phyloP scores from a whole-genome alignment of 2,113 vertebrate genomes.

The Siniperca chuatsi region DNA sequence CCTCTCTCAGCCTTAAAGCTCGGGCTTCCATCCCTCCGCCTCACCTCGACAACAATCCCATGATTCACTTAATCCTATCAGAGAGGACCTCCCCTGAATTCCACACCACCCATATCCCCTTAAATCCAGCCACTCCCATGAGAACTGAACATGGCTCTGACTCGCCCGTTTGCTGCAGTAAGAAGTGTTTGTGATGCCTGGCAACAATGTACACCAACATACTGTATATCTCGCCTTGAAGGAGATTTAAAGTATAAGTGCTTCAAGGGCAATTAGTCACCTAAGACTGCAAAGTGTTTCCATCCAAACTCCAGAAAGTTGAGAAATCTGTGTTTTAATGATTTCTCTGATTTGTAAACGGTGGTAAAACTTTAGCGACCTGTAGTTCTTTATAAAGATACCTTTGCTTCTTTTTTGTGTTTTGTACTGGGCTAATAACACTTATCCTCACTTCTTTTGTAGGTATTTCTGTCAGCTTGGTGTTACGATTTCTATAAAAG shows the following conservation, averaged over 20 bases:
- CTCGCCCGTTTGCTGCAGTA: constrained; percentile 21
- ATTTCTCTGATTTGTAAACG: background rate
- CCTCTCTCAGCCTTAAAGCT: background rate
- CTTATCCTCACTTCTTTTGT: background rate
- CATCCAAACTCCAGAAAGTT: background rate
- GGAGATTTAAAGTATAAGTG: constrained; percentile 21
- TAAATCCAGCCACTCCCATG: constrained; percentile 49
- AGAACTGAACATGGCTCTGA: constrained; percentile 37
- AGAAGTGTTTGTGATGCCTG: constrained; percentile 49
- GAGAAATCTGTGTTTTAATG: background rate
- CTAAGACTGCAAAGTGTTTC: background rate
- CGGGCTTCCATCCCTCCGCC: constrained; percentile 25
- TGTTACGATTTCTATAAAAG: background rate
- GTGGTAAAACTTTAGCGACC: background rate
- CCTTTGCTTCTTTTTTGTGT: background rate
- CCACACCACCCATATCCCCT: constrained; percentile 60
- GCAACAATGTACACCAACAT: constrained; percentile 39
- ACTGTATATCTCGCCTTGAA: background rate
- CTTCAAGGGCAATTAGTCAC: constrained; percentile 22
- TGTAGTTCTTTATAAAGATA: background rate
- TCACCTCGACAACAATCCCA: constrained; percentile 62
- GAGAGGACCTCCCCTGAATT: constrained; percentile 67
- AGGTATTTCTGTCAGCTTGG: background rate
- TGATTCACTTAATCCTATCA: constrained; percentile 70
- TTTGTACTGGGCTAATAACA: background rate